A percentile compares a stretch with the other conserved stretches of the same genome.
Evolutionary conservation across 2,888 invertebrate species (phyloP).

Genomic region (Netelia melanura): DNA sequence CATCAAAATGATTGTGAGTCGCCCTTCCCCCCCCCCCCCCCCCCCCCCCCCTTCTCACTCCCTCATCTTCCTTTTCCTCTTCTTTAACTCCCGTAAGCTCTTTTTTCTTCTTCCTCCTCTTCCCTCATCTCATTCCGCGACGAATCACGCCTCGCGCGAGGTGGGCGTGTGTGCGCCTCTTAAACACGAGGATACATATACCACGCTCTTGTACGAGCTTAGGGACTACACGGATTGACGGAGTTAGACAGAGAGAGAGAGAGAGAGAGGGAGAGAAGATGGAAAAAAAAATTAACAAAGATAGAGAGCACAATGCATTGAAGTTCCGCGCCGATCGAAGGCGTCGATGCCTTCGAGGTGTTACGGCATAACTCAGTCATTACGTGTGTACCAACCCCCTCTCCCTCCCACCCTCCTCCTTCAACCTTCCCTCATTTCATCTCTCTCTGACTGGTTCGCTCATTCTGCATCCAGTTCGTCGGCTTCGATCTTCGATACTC

Average conservation of each 20-base stretch:
- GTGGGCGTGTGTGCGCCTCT: slow-evolving; percentile 65
- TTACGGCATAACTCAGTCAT: slow-evolving; percentile 82
- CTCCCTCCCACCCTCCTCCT: slow-evolving; percentile 31
- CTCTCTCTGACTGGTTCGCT: slow-evolving; percentile 38
- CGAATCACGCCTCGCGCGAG: slow-evolving; percentile 71
- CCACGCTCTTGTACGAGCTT: slow-evolving; percentile 69
- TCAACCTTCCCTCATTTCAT: slow-evolving; percentile 12
- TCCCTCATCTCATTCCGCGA: slow-evolving; percentile 57
- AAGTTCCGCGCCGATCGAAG: slow-evolving; percentile 54
- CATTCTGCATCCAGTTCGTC: slow-evolving; percentile 46
- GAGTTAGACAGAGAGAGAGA: background rate
- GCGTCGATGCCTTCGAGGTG: slow-evolving; percentile 80
- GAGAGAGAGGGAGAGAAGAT: background rate
- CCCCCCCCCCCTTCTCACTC: background rate
- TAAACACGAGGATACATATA: slow-evolving; percentile 51
- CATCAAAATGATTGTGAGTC: slow-evolving; percentile 76
- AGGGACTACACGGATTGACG: slow-evolving; percentile 43
- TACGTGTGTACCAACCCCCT: slow-evolving; percentile 72
- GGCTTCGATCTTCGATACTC: slow-evolving; percentile 42
- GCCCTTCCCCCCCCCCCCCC: no score
- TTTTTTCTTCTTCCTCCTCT: slow-evolving; percentile 16
- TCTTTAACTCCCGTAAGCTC: slow-evolving; percentile 26
- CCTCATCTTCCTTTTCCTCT: slow-evolving; percentile 43
- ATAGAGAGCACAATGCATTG: slow-evolving; percentile 55
- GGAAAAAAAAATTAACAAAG: slow-evolving; percentile 21